Evolutionary conservation across 1,140 invertebrate species (phyloP).

Genomic region (Dendrolimus kikuchii): DNA sequence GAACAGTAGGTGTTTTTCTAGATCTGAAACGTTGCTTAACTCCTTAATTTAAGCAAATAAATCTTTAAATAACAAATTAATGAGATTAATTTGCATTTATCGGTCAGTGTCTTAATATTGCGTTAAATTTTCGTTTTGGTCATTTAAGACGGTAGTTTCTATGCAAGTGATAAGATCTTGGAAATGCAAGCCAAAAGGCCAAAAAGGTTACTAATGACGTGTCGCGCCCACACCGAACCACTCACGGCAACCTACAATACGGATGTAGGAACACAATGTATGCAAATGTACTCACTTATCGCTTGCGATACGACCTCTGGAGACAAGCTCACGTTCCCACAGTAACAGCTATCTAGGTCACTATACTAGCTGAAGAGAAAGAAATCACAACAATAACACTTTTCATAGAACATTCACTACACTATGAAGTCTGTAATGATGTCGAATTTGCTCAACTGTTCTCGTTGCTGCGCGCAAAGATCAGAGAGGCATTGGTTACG

Average conservation of each 20-base stretch:
- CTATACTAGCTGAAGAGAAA: slow-evolving; percentile 45
- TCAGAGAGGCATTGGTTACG: slow-evolving; percentile 50
- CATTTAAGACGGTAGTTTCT: neutral
- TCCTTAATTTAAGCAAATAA: too few species aligned
- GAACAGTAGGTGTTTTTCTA: too few species aligned
- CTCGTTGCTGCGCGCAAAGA: slow-evolving; percentile 46
- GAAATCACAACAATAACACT: slow-evolving; percentile 64
- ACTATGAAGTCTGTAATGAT: slow-evolving; percentile 22
- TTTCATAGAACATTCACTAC: slow-evolving; percentile 45
- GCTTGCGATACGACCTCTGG: slow-evolving; percentile 41
- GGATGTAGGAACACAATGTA: slow-evolving; percentile 42
- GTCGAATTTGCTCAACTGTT: slow-evolving; percentile 47
- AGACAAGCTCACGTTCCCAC: slow-evolving; percentile 44
- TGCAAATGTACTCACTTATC: slow-evolving; percentile 61
- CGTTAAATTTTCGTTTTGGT: too few species aligned
- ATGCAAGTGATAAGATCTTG: slow-evolving; percentile 1
- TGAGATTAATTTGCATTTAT: too few species aligned
- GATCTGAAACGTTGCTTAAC: too few species aligned
- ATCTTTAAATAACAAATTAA: too few species aligned
- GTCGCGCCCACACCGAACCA: slow-evolving; percentile 47
- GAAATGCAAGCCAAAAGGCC: slow-evolving; percentile 25
- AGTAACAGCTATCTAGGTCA: slow-evolving; percentile 47
- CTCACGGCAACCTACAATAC: slow-evolving; percentile 23
- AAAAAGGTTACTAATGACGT: slow-evolving; percentile 44
- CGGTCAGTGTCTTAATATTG: too few species aligned